Conservation (phyloP, 2,888 invertebrate genomes). For the Scaptomyza parva region DNA sequence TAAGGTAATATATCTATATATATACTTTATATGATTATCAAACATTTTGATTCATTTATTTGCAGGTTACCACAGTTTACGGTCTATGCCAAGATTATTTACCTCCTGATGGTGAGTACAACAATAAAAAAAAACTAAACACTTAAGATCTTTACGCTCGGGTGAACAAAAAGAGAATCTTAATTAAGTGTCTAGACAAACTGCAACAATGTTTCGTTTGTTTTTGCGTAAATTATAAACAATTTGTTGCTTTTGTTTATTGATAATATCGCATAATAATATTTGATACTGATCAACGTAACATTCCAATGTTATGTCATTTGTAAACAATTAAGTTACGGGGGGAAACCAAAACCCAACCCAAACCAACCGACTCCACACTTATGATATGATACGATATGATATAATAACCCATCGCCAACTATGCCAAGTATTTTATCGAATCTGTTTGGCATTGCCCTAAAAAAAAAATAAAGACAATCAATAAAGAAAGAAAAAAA, state of each 20-base stretch:
- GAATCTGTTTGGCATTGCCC: slow-evolving; percentile 53
- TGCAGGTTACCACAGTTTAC: slow-evolving; percentile 96
- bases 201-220: slow-evolving; percentile 18
- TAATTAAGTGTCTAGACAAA: slow-evolving; percentile 31
- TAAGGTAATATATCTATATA: neutral
- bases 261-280: slow-evolving; percentile 40
- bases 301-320: slow-evolving; percentile 52
- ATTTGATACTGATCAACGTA: slow-evolving; percentile 22
- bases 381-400: no score
- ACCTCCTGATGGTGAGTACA: slow-evolving; percentile 93
- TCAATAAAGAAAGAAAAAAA: slow-evolving; percentile 34
- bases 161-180: slow-evolving; percentile 12
- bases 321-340: slow-evolving; percentile 43
- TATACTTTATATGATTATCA: slow-evolving; percentile 8
- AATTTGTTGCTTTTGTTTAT: slow-evolving; percentile 28
- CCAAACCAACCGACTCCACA: slow-evolving; percentile 4
- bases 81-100: slow-evolving; percentile 95
- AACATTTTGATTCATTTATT: slow-evolving; percentile 76
- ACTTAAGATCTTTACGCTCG: neutral
- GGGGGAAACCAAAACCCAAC: slow-evolving; percentile 23
- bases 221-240: slow-evolving; percentile 14
- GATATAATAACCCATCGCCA: slow-evolving; percentile 43
- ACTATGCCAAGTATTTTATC: slow-evolving; percentile 72
- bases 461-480: slow-evolving; percentile 45
- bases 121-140: neutral